Evolutionary conservation across 2,888 invertebrate genomes (phyloP), one percentile per base, ranked within the genome.

Genomic region (Drosophila dives): DNA sequence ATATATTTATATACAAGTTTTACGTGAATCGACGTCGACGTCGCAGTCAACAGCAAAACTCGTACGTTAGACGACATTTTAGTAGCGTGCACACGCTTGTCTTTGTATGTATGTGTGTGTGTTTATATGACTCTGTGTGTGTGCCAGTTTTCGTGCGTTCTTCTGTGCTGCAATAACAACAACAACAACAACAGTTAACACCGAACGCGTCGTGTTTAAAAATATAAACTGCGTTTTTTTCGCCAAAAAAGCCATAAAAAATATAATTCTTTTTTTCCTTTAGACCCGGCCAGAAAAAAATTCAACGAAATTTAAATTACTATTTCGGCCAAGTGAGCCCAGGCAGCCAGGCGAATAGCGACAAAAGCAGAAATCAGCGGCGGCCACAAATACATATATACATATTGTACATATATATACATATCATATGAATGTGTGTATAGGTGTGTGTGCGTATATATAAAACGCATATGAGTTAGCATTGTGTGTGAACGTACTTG

Each of bases 171-270:
- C 78, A 64, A 68, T 67, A 66, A 62, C 68, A 75, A 62, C 71
- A 82, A 63, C 70, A 84, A 70, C 71, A 67, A 72, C 71, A 81
- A 81, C 84, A 81, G 87, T 85, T 86, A 85, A 75, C 80, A 86
- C 84, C 70, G 62, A 66, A 45, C 29, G 36, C 55, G 61, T 60
- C 64, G 76, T 78, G 72, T 79, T 79, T 79, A 76, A 82, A 75
- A 82, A 82, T 84, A 83, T 85, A 82, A 85, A 85, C 85, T 87
- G 87, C 87, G 87, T 80, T 82, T 87, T 84, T 85, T 85, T 85
- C 87, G 85, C 83, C 85, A 85, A 85, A 85, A 85, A 85, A 75
- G 76, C 76, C 77, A 84, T 86, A 81, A 84, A 84, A 83, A 83
- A 75, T 66, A 70, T 20, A 29, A 60, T 67, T 77, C 45, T 23